Percentiles rank a stretch among this genome's conserved stretches.
These are phyloP conservation scores for Lepidostoma basale DNA, from an alignment of 1,140 invertebrate species.

Conservation along the genomic window DNA sequence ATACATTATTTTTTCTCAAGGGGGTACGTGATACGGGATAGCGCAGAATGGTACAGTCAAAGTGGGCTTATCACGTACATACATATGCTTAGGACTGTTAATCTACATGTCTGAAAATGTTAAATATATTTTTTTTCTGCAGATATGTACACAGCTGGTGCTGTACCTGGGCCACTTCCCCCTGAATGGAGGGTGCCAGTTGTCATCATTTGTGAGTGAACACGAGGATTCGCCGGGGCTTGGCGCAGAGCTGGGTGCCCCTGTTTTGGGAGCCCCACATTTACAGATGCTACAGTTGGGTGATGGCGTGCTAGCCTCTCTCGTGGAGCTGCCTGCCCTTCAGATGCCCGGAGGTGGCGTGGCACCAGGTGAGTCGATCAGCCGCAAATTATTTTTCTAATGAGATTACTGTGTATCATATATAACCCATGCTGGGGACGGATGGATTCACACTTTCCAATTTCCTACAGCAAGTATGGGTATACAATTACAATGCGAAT, in stretches of 20 bases:
- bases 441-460: too few relatives aligned
- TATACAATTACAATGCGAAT: too few relatives aligned
- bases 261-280: slow-evolving; percentile 87
- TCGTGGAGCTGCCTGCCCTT: slow-evolving; percentile 90
- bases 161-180: slow-evolving; percentile 95
- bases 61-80: neutral
- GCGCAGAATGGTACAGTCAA: too few relatives aligned
- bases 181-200: slow-evolving; percentile 60
- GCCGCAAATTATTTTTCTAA: too few relatives aligned
- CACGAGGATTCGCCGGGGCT: slow-evolving; percentile 84
- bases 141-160: slow-evolving; percentile 85
- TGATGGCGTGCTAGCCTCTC: slow-evolving; percentile 82
- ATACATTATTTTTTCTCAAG: too few relatives aligned
- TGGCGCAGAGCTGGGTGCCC: slow-evolving; percentile 75
- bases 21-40: too few relatives aligned
- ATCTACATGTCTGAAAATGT: neutral
- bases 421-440: too few relatives aligned
- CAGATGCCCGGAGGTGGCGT: slow-evolving; percentile 85
- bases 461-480: too few relatives aligned
- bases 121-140: slow-evolving; percentile 31
- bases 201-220: slow-evolving; percentile 88
- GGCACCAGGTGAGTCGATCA: slow-evolving; percentile 65
- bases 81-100: neutral
- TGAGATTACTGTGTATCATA: too few relatives aligned
- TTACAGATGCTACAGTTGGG: slow-evolving; percentile 88